Evolutionary conservation across 2,888 invertebrate species (phyloP).

Genomic region (Drosophila leonis): DNA sequence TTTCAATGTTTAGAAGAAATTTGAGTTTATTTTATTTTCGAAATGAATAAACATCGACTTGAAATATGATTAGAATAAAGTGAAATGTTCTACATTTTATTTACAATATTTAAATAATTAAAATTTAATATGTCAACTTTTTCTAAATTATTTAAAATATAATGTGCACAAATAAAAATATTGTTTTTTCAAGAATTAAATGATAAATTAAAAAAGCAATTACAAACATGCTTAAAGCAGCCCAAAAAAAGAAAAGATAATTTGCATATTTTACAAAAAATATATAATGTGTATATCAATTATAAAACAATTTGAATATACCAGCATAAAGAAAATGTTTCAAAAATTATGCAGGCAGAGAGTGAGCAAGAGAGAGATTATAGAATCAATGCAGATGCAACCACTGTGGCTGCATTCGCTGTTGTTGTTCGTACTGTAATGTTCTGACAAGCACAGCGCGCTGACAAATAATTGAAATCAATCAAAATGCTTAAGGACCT

Average conservation of each 20-base stretch:
- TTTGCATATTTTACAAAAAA: conserved; percentile 4
- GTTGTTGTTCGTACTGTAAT: neutral
- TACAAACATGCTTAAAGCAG: neutral
- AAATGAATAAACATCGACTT: neutral
- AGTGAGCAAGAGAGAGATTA: neutral
- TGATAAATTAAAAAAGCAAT: neutral
- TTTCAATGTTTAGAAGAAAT: neutral
- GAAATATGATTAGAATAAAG: neutral
- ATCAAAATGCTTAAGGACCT: conserved; percentile 65
- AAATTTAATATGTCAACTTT: too few relatives aligned
- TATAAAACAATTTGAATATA: conserved; percentile 41
- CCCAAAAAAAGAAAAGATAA: neutral
- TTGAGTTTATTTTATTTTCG: neutral
- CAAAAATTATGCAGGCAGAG: neutral
- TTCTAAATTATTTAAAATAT: too few relatives aligned
- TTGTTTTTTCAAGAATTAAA: neutral
- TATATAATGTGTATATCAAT: conserved; percentile 2
- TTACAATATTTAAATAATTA: neutral
- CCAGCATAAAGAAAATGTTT: neutral
- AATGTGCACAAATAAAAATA: too few relatives aligned
- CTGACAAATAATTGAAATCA: conserved; percentile 81
- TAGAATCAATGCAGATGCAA: conserved; percentile 31
- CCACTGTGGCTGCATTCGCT: conserved; percentile 14
- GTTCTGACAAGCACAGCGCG: conserved; percentile 9
- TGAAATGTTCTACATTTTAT: neutral